These are phyloP conservation scores for Drosophila melanocephala DNA, from an alignment of 2,888 invertebrate genomes.

Conservation along the genomic window DNA sequence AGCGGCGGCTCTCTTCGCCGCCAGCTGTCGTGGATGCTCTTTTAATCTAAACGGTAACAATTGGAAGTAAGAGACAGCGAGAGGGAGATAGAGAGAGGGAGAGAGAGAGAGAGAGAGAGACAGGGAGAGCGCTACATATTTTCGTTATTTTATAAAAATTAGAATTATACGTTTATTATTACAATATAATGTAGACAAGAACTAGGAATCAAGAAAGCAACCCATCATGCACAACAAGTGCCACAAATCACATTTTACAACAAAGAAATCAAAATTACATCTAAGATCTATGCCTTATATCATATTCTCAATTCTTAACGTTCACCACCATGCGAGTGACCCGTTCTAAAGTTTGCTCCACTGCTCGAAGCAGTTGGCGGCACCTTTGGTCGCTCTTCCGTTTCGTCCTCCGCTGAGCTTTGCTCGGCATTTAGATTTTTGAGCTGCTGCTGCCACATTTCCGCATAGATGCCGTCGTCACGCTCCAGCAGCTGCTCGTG, in stretches of 20 bases:
- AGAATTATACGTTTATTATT: slow-evolving; percentile 49
- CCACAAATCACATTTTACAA: slow-evolving; percentile 64
- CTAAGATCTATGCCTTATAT: slow-evolving; percentile 28
- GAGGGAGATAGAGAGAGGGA: background rate
- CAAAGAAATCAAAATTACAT: slow-evolving; percentile 28
- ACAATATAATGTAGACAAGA: slow-evolving; percentile 54
- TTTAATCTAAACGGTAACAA: background rate
- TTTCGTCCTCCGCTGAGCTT: slow-evolving; percentile 25
- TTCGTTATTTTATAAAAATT: slow-evolving; percentile 32
- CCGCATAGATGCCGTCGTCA: slow-evolving; percentile 91
- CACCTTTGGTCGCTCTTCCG: background rate
- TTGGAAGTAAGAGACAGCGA: background rate
- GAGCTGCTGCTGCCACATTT: slow-evolving; percentile 97
- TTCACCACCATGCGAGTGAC: slow-evolving; percentile 71
- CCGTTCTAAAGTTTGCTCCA: slow-evolving; percentile 58
- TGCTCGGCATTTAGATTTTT: slow-evolving; percentile 82
- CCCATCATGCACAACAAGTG: slow-evolving; percentile 52
- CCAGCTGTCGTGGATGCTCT: slow-evolving; percentile 22
- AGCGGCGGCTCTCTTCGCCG: slow-evolving; percentile 40
- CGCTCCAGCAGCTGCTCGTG: slow-evolving; percentile 89
- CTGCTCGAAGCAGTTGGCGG: slow-evolving; percentile 5
- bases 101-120: background rate
- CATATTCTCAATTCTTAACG: slow-evolving; percentile 33
- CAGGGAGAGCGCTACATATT: background rate
- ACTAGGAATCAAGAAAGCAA: slow-evolving; percentile 50